phyloP scores from a whole-genome alignment of 2,888 invertebrate genomes.

The Drosophila rubida region DNA sequence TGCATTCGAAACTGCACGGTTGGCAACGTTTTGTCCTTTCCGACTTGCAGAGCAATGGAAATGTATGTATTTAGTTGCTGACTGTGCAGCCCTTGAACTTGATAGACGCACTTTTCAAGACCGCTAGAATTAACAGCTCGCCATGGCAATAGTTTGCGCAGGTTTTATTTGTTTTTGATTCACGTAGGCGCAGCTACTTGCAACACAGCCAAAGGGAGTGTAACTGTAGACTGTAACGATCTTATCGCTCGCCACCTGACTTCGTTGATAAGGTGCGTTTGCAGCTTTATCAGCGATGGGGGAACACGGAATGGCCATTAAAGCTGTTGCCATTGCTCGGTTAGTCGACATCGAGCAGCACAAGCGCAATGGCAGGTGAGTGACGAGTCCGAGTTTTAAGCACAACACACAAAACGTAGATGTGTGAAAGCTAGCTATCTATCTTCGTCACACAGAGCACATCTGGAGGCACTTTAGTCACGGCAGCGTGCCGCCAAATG shows the following conservation, averaged over 20 bases:
- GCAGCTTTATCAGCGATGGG: slow-evolving; percentile 14
- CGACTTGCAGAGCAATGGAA: no score
- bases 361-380: slow-evolving; percentile 39
- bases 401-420: neutral
- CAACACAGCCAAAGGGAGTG: slow-evolving; percentile 2
- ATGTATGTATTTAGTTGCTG: no score
- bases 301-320: slow-evolving; percentile 41
- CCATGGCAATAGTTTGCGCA: slow-evolving; percentile 5
- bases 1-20: no score
- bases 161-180: neutral
- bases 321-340: neutral
- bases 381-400: neutral
- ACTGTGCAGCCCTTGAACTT: no score
- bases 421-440: no score
- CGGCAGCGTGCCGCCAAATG: slow-evolving; percentile 70
- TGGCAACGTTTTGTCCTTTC: no score
- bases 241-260: neutral
- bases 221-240: neutral
- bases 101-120: no score
- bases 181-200: slow-evolving; percentile 8
- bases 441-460: slow-evolving; percentile 69
- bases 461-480: slow-evolving; percentile 85
- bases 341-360: slow-evolving; percentile 7
- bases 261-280: slow-evolving; percentile 31
- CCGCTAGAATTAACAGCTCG: no score